Evolutionary conservation across 2,797 vertebrate species (phyloP), one percentile per base, ranked within the genome.

Genomic region (Chloroceryle amazona): DNA sequence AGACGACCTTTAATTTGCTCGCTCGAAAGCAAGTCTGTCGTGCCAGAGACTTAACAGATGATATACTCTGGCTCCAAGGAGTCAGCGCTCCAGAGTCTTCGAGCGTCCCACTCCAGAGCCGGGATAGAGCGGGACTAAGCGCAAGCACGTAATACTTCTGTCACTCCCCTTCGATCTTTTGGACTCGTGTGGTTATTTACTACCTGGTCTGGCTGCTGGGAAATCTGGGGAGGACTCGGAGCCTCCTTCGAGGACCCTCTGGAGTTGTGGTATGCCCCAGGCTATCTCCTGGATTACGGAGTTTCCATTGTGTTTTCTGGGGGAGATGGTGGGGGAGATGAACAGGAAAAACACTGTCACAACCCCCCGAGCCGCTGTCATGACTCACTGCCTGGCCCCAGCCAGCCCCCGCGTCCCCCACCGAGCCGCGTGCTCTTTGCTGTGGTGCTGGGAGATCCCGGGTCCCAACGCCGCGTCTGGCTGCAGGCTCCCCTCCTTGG

Each of bases 41-140:
- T 96, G 90, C 94, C 97, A 97, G 92, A 93, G 86, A 91, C 86
- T 97, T 96, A 95, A 54, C 94, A 96, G 95, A 96, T 93, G 94
- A 96, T 92, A 21, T 71, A 58, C 86, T 82, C 67, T 35, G 94
- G 97, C 95, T 97, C 95, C 92, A 81, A 86, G 94, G 83, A 97
- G 94, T 58, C 96, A 97, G 96, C 6, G 1, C 95, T 92, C 31
- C 37, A 0, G 80, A 84, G 94, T 1, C 88, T 93, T 35, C 9
- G 63, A 61, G 90, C 4, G 17, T 67, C 89, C 90, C 81, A 4
- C 78, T 94, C 91, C 93, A 57, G 90, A 73, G 11, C 88, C 0
- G 3, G 94, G 83, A 41, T 17, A 21, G 90, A 84, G 83, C 80
- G 10, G 86, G 80, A 17, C 73, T 84, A 10, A 83, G 80, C 4